Base-by-base conservation (phyloP, 2,797 vertebrate genomes). In the Pelodytes ibericus region DNA sequence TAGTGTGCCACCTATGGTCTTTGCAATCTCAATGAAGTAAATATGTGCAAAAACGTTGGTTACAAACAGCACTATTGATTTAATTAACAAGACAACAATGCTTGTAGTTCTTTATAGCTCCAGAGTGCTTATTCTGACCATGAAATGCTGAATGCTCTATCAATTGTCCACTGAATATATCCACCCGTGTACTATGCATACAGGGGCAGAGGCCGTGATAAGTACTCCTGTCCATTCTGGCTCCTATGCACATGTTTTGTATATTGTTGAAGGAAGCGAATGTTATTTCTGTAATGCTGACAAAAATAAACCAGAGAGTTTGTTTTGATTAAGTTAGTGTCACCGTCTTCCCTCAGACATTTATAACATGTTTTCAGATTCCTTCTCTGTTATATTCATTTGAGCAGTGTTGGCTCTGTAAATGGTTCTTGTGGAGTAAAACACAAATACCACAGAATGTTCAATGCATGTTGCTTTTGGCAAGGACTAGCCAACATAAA, bases 401-500 rank as follows among this genome's bases (percentile, higher is more conserved):
- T 71, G 30, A 58, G 49, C 39, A 57, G 47, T 63, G 61, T 71
- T 76, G 58, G 59, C 59, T 20, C 67, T 51, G 44, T 57, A 57
- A 44, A 24, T 51, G 61, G 33, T 57, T 44, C 59, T 64, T 18
- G 27, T 71, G 56, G 15, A 27, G 74, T 25, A 75, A 24, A 69
- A 69, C 31, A 71, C 11, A 25, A 58, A 53, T 27, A 70, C 67
- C 74, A 69, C 74, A 65, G 53, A 71, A 71, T 58, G 68, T 53
- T 22, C 25, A 56, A 13, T 18, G 56, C 25, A 24, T 79, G 61
- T 79, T 72, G 70, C 47, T 47, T 61, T 79, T 79, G 76, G 76
- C 76, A 73, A 29, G n/a, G 7, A 27, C 16, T 56, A 24, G 56
- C 41, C 3, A 13, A 25, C 26, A 59, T 22, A 60, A 68, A 67